Evolutionary conservation across 53 echinoderm and acorn worm genomes (phyloP).

Genomic region (Echinometra lucunter): DNA sequence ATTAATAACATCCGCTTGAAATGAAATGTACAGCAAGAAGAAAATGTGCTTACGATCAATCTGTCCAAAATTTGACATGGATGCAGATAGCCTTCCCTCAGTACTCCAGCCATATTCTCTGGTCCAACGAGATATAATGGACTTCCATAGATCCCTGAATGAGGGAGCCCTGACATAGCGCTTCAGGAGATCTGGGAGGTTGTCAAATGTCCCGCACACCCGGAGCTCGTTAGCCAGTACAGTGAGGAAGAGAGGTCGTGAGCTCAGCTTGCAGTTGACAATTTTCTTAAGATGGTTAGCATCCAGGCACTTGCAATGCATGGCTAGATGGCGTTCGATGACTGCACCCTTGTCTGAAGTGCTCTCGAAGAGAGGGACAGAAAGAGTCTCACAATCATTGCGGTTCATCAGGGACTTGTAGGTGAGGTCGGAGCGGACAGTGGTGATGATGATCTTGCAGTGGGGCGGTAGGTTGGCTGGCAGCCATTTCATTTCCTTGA

Average conservation of each 20-base stretch:
- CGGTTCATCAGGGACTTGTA: conserved; percentile 86
- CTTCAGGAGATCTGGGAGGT: conserved; percentile 77
- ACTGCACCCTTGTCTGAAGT: conserved; percentile 76
- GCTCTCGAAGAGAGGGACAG: conserved; percentile 78
- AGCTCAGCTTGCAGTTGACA: conserved; percentile 85
- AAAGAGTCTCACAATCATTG: conserved; percentile 69
- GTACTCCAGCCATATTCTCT: conserved; percentile 92
- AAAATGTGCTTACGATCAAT: conserved; percentile 52
- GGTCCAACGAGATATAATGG: conserved; percentile 89
- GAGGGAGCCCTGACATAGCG: conserved; percentile 83
- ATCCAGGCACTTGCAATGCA: conserved; percentile 89
- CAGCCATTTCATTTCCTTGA: conserved; percentile 95
- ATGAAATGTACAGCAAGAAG: no score
- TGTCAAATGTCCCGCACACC: conserved; percentile 83
- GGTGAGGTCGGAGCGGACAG: conserved; percentile 89
- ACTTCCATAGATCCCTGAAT: conserved; percentile 92
- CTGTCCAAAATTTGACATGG: conserved; percentile 63
- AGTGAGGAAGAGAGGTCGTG: conserved; percentile 90
- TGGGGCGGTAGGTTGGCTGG: conserved; percentile 79
- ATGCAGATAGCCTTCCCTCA: conserved; percentile 75
- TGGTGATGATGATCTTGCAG: conserved; percentile 89
- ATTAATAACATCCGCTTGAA: no score
- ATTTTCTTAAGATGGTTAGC: conserved; percentile 76
- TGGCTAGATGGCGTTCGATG: conserved; percentile 82
- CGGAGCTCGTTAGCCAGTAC: conserved; percentile 93